Conservation (phyloP, 2,888 invertebrate species). For the Dilophus febrilis region DNA sequence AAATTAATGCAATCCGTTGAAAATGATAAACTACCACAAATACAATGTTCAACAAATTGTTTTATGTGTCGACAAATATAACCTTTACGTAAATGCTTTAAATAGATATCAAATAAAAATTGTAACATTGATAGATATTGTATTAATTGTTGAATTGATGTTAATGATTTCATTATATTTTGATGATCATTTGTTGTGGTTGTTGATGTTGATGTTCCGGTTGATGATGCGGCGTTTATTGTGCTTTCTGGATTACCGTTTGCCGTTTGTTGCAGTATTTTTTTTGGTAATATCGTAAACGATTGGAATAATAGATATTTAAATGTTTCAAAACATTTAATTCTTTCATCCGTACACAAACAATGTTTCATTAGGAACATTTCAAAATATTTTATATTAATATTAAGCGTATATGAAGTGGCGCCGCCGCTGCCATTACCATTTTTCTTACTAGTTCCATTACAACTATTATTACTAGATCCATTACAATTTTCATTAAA, state of each 20-base stretch:
- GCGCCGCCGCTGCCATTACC: slow-evolving; percentile 1
- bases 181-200: slow-evolving; percentile 29
- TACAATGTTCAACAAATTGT: slow-evolving; percentile 49
- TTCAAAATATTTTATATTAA: slow-evolving; percentile 29
- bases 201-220: slow-evolving; percentile 44
- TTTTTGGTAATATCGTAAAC: too few species aligned
- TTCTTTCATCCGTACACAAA: slow-evolving; percentile 51
- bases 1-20: slow-evolving; percentile 63
- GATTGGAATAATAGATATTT: too few species aligned
- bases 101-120: slow-evolving; percentile 64
- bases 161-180: slow-evolving; percentile 34
- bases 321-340: too few species aligned
- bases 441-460: slow-evolving; percentile 1
- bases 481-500: background rate
- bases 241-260: too few species aligned
- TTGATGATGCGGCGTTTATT: slow-evolving; percentile 48
- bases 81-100: slow-evolving; percentile 68
- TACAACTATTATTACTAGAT: background rate
- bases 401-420: slow-evolving; percentile 10
- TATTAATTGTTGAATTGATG: slow-evolving; percentile 49
- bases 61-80: slow-evolving; percentile 66
- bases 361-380: slow-evolving; percentile 52
- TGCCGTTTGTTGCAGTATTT: too few species aligned
- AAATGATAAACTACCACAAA: too few species aligned
- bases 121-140: slow-evolving; percentile 72